phyloP scores from a whole-genome alignment of 2,888 invertebrate species.

The Aleiodes testaceus region DNA sequence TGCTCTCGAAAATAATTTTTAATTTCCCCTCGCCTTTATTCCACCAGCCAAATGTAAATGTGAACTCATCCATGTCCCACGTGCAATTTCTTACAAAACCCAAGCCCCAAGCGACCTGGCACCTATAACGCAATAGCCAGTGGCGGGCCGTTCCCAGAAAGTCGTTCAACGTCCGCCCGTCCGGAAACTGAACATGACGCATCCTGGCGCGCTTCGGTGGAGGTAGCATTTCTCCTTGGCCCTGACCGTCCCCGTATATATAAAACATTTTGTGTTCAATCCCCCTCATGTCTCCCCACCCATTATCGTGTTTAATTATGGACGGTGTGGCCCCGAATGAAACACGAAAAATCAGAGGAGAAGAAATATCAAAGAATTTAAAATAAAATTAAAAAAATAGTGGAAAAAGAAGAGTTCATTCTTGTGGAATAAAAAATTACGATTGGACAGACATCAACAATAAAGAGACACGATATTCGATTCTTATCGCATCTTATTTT shows the following conservation, averaged over 20 bases:
- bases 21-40: background rate
- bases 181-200: constrained; percentile 48
- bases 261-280: constrained; percentile 1
- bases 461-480: constrained; percentile 44
- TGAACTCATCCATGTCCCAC: constrained; percentile 27
- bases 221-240: constrained; percentile 21
- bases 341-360: constrained; percentile 12
- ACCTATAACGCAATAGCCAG: constrained; percentile 3
- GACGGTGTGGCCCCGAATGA: constrained; percentile 26
- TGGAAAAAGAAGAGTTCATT: constrained; percentile 34
- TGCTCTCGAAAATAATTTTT: no score
- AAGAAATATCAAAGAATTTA: constrained; percentile 1
- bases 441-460: constrained; percentile 57
- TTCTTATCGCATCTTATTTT: constrained; percentile 36
- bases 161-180: constrained; percentile 42
- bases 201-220: constrained; percentile 40
- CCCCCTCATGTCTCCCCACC: constrained; percentile 23
- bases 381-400: constrained; percentile 27
- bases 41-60: constrained; percentile 10
- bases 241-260: constrained; percentile 23
- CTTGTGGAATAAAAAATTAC: constrained; percentile 56
- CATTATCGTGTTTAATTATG: constrained; percentile 43
- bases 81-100: constrained; percentile 17
- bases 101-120: constrained; percentile 3
- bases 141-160: constrained; percentile 39